These are phyloP conservation scores for Barbus barbus DNA, from an alignment of 2,113 vertebrate genomes.

Conservation along the genomic window DNA sequence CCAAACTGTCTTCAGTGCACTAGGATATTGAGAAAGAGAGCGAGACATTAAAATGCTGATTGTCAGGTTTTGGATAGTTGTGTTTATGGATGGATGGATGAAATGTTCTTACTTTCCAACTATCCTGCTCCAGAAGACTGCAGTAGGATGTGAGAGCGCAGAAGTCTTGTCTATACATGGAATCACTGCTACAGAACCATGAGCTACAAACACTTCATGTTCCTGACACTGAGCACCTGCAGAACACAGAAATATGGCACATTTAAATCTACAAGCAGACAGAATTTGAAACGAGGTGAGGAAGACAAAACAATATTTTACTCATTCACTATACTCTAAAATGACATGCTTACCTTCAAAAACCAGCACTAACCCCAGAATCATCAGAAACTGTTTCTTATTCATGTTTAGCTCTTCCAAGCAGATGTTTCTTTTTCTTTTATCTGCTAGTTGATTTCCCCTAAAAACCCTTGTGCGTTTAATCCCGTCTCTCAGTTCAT, in stretches of 20 bases:
- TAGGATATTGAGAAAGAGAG: not conserved
- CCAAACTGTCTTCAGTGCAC: constrained; percentile 68
- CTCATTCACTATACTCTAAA: not conserved
- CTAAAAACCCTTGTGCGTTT: not conserved
- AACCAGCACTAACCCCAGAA: not conserved
- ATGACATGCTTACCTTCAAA: constrained; percentile 24
- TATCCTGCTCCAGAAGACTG: constrained; percentile 63
- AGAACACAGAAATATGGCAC: constrained; percentile 9
- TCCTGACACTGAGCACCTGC: constrained; percentile 49
- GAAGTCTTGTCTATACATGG: constrained; percentile 58
- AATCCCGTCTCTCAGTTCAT: constrained; percentile 1
- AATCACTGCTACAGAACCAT: constrained; percentile 64
- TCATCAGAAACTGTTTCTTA: not conserved
- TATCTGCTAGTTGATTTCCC: not conserved
- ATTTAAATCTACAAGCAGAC: not conserved
- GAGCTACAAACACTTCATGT: constrained; percentile 64
- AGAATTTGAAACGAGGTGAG: not conserved
- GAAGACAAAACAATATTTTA: not conserved
- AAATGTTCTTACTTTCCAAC: constrained; percentile 55
- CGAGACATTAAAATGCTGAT: not conserved
- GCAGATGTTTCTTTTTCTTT: constrained; percentile 11
- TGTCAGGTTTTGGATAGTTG: not conserved
- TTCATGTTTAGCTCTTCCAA: not conserved
- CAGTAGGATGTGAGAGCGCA: rapidly evolving
- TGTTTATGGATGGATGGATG: not conserved